phyloP scores from a whole-genome alignment of 2,113 vertebrate species.

The Tachuris rubrigastra region DNA sequence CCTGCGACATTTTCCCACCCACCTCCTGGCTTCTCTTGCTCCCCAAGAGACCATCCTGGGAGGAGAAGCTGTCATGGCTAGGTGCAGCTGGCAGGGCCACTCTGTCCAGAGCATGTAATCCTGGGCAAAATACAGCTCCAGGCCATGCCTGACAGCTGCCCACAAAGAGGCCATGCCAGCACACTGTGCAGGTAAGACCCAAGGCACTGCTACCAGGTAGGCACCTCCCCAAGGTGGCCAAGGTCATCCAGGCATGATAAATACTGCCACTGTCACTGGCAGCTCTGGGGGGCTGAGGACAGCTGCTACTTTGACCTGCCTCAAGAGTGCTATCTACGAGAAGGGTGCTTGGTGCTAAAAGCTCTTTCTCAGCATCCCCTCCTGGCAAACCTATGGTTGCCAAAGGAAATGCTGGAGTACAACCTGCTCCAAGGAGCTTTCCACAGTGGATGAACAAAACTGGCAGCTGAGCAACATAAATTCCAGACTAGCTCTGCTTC shows the following conservation, averaged over 20 bases:
- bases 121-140: background rate
- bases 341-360: background rate
- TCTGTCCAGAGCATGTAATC: background rate
- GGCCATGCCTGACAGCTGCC: fast-evolving
- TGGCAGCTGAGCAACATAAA: background rate
- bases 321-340: background rate
- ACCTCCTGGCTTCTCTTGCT: background rate
- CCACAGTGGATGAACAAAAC: background rate
- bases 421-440: background rate
- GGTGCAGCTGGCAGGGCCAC: background rate
- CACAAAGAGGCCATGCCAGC: background rate
- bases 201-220: background rate
- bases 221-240: background rate
- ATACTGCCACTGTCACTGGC: background rate
- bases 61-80: background rate
- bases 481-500: background rate
- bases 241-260: fast-evolving
- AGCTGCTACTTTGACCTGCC: background rate
- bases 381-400: background rate
- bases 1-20: background rate
- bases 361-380: background rate
- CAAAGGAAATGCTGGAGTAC: background rate
- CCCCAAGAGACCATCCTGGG: background rate
- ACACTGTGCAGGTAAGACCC: background rate
- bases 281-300: background rate